phyloP scores from a whole-genome alignment of 2,113 vertebrate species.

The Pelobates fuscus region DNA sequence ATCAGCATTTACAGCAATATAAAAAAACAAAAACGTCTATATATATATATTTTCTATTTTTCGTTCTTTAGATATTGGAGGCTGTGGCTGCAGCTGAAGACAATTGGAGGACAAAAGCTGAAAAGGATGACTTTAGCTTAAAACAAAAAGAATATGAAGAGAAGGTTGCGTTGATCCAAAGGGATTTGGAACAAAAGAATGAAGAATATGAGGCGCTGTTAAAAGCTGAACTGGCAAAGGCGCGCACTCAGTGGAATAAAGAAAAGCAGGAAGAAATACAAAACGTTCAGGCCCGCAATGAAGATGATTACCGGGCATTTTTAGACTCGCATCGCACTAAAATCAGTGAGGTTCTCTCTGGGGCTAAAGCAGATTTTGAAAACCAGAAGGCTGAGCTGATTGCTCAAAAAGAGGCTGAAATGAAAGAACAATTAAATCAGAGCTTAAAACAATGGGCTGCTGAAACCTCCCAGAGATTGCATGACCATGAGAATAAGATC shows the following conservation, averaged over 20 bases:
- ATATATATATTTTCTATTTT: too few relatives aligned
- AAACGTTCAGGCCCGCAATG: slow-evolving; percentile 73
- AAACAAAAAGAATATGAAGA: slow-evolving; percentile 73
- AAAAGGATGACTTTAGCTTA: slow-evolving; percentile 57
- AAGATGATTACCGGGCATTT: slow-evolving; percentile 75
- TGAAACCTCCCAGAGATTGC: slow-evolving; percentile 66
- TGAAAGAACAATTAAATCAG: slow-evolving; percentile 68
- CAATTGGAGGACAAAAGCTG: slow-evolving; percentile 70
- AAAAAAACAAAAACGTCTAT: too few relatives aligned
- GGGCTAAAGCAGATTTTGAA: slow-evolving; percentile 72
- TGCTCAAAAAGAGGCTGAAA: slow-evolving; percentile 76
- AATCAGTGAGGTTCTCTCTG: slow-evolving; percentile 74
- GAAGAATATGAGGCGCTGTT: slow-evolving; percentile 75
- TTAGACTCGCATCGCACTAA: slow-evolving; percentile 76
- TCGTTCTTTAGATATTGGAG: slow-evolving; percentile 9
- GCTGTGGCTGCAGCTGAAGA: slow-evolving; percentile 74
- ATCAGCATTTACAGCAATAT: too few relatives aligned
- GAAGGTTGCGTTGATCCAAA: slow-evolving; percentile 70
- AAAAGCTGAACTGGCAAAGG: slow-evolving; percentile 85
- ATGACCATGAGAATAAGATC: slow-evolving; percentile 66
- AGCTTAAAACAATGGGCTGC: slow-evolving; percentile 75
- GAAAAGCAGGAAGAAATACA: slow-evolving; percentile 87
- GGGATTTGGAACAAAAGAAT: slow-evolving; percentile 71
- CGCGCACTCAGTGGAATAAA: slow-evolving; percentile 80
- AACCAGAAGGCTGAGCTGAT: slow-evolving; percentile 75